phyloP scores from a whole-genome alignment of 2,113 vertebrate species.

The Cygnus atratus region DNA sequence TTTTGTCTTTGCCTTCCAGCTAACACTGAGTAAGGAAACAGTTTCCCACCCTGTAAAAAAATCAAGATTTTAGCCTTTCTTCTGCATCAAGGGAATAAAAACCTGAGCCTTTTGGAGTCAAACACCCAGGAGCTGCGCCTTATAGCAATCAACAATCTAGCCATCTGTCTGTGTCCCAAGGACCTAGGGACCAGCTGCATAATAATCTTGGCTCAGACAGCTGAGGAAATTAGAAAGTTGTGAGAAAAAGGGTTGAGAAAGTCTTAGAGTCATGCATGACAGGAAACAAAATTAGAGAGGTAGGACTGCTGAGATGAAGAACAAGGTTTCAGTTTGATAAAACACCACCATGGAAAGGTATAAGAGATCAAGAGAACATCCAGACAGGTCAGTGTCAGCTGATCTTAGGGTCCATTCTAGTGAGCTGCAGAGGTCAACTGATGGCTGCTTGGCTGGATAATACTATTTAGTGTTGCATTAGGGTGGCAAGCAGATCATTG shows the following conservation, averaged over 20 bases:
- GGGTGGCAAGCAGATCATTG: background rate
- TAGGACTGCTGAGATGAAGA: background rate
- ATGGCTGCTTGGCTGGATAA: background rate
- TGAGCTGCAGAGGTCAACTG: background rate
- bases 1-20: background rate
- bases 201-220: background rate
- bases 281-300: background rate
- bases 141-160: background rate
- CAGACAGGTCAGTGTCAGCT: background rate
- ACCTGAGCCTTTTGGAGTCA: background rate
- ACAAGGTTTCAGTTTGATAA: background rate
- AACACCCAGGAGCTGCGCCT: background rate
- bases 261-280: background rate
- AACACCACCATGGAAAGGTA: background rate
- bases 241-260: background rate
- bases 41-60: background rate
- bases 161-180: background rate
- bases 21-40: background rate
- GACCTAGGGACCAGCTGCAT: background rate
- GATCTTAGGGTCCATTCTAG: background rate
- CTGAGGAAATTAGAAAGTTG: background rate
- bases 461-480: background rate
- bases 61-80: background rate
- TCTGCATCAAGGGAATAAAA: background rate
- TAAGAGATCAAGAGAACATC: background rate